phyloP scores from a whole-genome alignment of 64 coral and sea anemone species.

The Stylophora pistillata region DNA sequence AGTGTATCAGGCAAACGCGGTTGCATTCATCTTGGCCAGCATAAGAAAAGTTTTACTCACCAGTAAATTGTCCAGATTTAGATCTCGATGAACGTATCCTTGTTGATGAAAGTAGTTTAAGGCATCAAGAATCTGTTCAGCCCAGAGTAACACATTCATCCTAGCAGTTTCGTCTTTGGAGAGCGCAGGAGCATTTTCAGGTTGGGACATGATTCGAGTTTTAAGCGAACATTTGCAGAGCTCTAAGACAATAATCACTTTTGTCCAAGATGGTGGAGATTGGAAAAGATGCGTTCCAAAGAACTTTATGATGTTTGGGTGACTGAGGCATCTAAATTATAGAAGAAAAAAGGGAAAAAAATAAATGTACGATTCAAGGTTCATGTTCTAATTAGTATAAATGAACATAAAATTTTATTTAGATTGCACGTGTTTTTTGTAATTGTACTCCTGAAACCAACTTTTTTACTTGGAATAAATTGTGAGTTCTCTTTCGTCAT shows the following conservation, averaged over 20 bases:
- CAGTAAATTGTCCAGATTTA: slow-evolving; percentile 34
- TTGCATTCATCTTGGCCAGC: no score
- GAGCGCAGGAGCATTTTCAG: neutral
- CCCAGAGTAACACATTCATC: neutral
- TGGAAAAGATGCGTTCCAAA: neutral
- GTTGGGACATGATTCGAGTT: neutral
- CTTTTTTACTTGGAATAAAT: no score
- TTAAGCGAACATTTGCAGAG: neutral
- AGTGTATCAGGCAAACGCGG: no score
- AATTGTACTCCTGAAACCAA: no score
- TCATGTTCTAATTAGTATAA: no score
- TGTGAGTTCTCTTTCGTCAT: no score
- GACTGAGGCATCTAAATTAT: neutral
- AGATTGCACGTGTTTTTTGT: no score
- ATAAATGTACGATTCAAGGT: no score
- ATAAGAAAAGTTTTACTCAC: neutral
- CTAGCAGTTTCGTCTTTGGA: neutral
- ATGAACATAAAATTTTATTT: no score
- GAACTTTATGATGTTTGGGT: neutral
- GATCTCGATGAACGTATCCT: slow-evolving; percentile 24
- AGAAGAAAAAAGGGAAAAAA: neutral
- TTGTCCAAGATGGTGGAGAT: neutral
- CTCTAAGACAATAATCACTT: neutral
- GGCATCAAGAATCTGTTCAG: neutral
- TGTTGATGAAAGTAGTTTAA: neutral